Evolutionary conservation across 1,140 invertebrate genomes (phyloP).

Genomic region (Micrasema longulum): DNA sequence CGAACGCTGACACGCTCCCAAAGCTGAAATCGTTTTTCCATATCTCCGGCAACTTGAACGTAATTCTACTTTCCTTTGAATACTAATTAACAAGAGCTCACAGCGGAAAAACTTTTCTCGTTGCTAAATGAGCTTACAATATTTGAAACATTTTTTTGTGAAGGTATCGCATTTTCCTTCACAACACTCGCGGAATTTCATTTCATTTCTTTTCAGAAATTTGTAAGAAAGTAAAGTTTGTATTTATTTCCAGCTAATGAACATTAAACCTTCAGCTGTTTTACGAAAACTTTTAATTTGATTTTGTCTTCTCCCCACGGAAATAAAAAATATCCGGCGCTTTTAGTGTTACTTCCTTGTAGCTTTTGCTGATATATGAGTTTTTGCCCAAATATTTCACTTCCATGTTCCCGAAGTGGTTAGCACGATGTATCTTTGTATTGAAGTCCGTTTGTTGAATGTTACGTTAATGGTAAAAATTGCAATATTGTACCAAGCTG

Average conservation of each 20-base stretch:
- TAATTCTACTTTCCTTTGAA: conserved; percentile 34
- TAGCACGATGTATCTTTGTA: too few species aligned
- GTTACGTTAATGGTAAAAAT: too few species aligned
- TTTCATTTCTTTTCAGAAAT: background rate
- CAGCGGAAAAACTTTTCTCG: conserved; percentile 26
- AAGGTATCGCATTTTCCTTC: conserved; percentile 14
- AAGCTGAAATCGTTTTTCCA: conserved; percentile 20
- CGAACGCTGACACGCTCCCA: background rate
- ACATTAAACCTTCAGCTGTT: conserved; percentile 8
- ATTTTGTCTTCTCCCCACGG: background rate
- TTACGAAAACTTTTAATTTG: conserved; percentile 8
- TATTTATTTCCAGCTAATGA: conserved; percentile 8
- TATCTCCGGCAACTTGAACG: conserved; percentile 29
- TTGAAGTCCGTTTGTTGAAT: too few species aligned
- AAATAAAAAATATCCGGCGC: background rate
- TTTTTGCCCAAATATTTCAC: too few species aligned
- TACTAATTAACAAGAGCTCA: conserved; percentile 38
- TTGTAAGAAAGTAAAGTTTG: conserved; percentile 11
- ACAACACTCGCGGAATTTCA: conserved; percentile 5
- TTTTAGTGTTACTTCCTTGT: background rate
- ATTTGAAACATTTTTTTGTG: conserved; percentile 26
- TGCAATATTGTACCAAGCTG: too few species aligned
- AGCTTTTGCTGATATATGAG: background rate
- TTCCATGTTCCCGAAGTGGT: too few species aligned
- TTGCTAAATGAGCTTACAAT: conserved; percentile 27